Evolutionary conservation across 92 coral and sea anemone species (phyloP).

Genomic region (Bergia puertoricense): DNA sequence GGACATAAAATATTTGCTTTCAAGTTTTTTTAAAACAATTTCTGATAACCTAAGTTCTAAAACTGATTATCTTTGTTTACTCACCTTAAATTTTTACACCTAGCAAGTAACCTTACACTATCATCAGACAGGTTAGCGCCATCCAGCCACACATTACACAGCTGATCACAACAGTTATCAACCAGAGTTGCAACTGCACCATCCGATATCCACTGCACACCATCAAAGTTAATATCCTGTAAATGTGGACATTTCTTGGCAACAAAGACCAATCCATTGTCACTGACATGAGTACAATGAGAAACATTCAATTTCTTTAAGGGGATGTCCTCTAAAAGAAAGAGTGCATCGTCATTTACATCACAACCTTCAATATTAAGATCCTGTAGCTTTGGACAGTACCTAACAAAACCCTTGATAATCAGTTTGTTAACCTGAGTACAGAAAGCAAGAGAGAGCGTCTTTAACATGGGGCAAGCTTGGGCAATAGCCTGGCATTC

Average conservation of each 20-base stretch:
- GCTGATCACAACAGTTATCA: constrained; percentile 54
- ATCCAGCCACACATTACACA: constrained; percentile 89
- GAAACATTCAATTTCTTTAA: constrained; percentile 73
- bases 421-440: constrained; percentile 53
- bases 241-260: constrained; percentile 61
- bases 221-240: constrained; percentile 81
- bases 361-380: constrained; percentile 80
- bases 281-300: constrained; percentile 82
- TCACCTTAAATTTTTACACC: constrained; percentile 78
- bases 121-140: constrained; percentile 85
- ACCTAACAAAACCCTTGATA: constrained; percentile 54
- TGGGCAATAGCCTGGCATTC: constrained; percentile 60
- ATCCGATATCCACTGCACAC: constrained; percentile 92
- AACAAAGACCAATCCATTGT: constrained; percentile 62
- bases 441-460: constrained; percentile 79
- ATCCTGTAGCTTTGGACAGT: constrained; percentile 69
- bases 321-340: constrained; percentile 54
- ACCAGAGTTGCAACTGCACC: constrained; percentile 76
- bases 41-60: background rate
- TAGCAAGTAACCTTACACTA: constrained; percentile 66
- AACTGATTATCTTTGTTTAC: background rate
- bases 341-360: constrained; percentile 67
- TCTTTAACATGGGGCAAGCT: constrained; percentile 73
- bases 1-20: background rate
- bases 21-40: background rate